phyloP scores from a whole-genome alignment of 2,888 invertebrate genomes.

The Ophioninae sp. region DNA sequence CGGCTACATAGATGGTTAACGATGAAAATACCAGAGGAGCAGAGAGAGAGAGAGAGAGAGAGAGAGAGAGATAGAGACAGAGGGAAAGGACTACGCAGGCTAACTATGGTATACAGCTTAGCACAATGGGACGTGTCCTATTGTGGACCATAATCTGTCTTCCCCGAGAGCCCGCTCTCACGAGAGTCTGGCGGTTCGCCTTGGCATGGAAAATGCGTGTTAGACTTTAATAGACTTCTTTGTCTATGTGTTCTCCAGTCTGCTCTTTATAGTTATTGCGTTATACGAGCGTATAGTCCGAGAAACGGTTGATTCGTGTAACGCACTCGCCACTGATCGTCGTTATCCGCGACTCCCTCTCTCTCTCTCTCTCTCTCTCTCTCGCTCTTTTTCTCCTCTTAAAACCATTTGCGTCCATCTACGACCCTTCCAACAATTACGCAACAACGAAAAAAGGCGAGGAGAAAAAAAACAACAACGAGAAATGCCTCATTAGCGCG shows the following conservation, averaged over 20 bases:
- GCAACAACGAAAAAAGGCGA: not conserved
- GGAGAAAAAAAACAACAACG: not conserved
- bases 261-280: constrained; percentile 50
- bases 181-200: constrained; percentile 73
- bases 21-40: constrained; percentile 22
- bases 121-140: constrained; percentile 76
- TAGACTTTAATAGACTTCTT: constrained; percentile 73
- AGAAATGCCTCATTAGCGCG: constrained; percentile 1
- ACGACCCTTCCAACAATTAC: constrained; percentile 17
- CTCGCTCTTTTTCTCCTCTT: not conserved
- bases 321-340: constrained; percentile 14
- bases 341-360: not conserved
- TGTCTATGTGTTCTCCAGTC: constrained; percentile 63
- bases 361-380: not conserved
- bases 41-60: constrained; percentile 8
- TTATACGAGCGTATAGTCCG: constrained; percentile 21
- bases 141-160: constrained; percentile 77
- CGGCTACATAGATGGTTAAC: constrained; percentile 33
- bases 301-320: constrained; percentile 36
- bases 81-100: constrained; percentile 23
- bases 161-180: constrained; percentile 61
- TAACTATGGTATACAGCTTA: constrained; percentile 33
- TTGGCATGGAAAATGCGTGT: constrained; percentile 78
- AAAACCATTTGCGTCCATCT: constrained; percentile 2
- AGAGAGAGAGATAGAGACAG: constrained; percentile 26